A percentile compares a stretch with the other conserved stretches of the same genome.
Conservation (phyloP, 2,888 invertebrate species). For the Lithosia quadra region DNA sequence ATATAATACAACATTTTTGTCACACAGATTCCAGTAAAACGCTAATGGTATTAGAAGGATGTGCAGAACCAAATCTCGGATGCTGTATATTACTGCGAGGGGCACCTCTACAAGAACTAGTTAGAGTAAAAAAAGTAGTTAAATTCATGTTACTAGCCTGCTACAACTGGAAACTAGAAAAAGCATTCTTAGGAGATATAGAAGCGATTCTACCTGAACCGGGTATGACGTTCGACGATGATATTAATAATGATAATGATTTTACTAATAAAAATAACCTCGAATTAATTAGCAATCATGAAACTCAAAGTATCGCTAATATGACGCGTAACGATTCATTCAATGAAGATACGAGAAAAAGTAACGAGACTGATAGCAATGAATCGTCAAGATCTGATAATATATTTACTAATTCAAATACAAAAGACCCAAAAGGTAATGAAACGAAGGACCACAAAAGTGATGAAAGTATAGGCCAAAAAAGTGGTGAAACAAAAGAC, state of each 20-base stretch:
- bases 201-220: slow-evolving; percentile 84
- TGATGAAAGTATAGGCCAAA: slow-evolving; percentile 12
- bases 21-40: slow-evolving; percentile 90
- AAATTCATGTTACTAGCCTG: slow-evolving; percentile 93
- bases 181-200: slow-evolving; percentile 96
- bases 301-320: slow-evolving; percentile 22
- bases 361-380: slow-evolving; percentile 49
- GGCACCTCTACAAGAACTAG: slow-evolving; percentile 89
- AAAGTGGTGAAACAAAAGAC: too few relatives aligned
- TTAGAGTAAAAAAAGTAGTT: slow-evolving; percentile 93
- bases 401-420: slow-evolving; percentile 39
- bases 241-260: slow-evolving; percentile 53
- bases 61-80: slow-evolving; percentile 93
- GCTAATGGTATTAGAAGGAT: slow-evolving; percentile 97
- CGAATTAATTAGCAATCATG: slow-evolving; percentile 27
- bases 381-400: slow-evolving; percentile 54
- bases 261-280: slow-evolving; percentile 30
- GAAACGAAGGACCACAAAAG: slow-evolving; percentile 21
- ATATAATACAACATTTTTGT: neutral
- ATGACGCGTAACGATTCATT: slow-evolving; percentile 27
- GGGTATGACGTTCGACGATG: slow-evolving; percentile 76
- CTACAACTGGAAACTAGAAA: slow-evolving; percentile 97
- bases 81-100: slow-evolving; percentile 96
- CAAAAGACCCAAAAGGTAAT: slow-evolving; percentile 30
- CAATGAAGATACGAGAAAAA: slow-evolving; percentile 36